These are phyloP conservation scores for Pleuronectes platessa DNA, from an alignment of 2,113 vertebrate species.

Conservation along the genomic window DNA sequence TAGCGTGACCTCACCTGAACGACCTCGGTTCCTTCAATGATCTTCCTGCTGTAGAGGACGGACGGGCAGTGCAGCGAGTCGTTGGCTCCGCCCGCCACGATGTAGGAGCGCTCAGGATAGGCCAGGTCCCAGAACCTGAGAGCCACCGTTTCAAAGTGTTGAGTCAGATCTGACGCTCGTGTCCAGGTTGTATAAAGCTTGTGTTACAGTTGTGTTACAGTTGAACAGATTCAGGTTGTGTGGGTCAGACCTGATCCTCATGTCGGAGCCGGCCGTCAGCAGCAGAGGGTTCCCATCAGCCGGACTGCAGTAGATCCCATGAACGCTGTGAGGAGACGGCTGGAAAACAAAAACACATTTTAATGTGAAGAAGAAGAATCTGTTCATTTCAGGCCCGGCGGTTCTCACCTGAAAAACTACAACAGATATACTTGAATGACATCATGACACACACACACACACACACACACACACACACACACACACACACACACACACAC, in stretches of 20 bases:
- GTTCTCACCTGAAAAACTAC: too few species aligned
- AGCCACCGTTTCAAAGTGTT: neutral
- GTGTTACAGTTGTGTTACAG: too few species aligned
- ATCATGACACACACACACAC: too few species aligned
- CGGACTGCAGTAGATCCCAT: constrained; percentile 97
- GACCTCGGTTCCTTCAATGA: constrained; percentile 97
- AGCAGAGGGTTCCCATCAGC: constrained; percentile 98
- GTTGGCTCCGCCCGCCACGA: constrained; percentile 90
- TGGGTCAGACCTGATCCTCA: constrained; percentile 92
- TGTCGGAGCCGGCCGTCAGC: constrained; percentile 97
- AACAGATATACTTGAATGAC: too few species aligned
- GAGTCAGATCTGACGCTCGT: too few species aligned
- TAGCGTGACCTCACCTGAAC: constrained; percentile 86
- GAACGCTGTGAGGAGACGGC: constrained; percentile 95
- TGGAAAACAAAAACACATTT: constrained; percentile 58
- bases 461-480: neutral
- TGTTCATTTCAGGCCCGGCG: too few species aligned
- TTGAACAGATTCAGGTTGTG: neutral
- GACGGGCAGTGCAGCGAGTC: constrained; percentile 87
- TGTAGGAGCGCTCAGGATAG: constrained; percentile 95
- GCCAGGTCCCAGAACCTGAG: constrained; percentile 97
- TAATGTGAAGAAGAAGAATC: neutral
- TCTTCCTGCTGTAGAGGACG: constrained; percentile 96
- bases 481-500: too few species aligned
- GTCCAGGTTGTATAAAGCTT: too few species aligned